Base-by-base conservation (phyloP, 2,888 invertebrate genomes). In the Coelinius sp. region DNA sequence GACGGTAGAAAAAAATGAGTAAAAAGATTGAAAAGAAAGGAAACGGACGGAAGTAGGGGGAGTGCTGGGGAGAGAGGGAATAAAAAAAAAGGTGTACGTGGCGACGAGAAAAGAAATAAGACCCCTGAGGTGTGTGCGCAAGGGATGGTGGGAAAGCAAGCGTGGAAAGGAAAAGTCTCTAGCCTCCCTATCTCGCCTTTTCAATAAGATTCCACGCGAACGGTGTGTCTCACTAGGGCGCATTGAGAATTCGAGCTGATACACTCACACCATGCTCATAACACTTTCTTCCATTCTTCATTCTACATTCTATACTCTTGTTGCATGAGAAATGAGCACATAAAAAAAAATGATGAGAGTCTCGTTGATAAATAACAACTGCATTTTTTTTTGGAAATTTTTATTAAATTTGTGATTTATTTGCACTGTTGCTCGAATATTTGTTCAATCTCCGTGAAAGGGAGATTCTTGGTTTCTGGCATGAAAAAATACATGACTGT, bases 171-270 rank as follows among this genome's bases (percentile, higher is more conserved):
- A 59, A 20, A 35, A 59, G 59, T 59, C 59, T 59, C 59, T 59
- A 20, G 17, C 59, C n/a, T 59, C 35, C 35, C 59, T 59, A 59
- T 59, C 59, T 59, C 31, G 35, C 20, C 59, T 59, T n/a, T 59
- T 59, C 59, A 59, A 59, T 59, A 59, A 59, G 59, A 59, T 59
- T 59, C 59, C 59, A 59, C 59, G 59, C 59, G 59, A 59, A 35
- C 35, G 59, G 35, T 59, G 59, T 59, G 17, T 35, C 22, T 17
- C 31, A 31, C 31, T 31, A 59, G 8, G 59, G 12, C 22, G 31
- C 59, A 59, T 59, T 59, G 59, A 59, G 59, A 59, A 59, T 59
- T 59, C 59, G 59, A 59, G 59, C 59, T 53, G 25, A n/a, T 53
- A 53, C 24, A 24, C 53, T 59, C 35, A 31, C 35, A 31, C 35